phyloP scores from a whole-genome alignment of 2,113 vertebrate species.

The Rhynchomys soricoides region DNA sequence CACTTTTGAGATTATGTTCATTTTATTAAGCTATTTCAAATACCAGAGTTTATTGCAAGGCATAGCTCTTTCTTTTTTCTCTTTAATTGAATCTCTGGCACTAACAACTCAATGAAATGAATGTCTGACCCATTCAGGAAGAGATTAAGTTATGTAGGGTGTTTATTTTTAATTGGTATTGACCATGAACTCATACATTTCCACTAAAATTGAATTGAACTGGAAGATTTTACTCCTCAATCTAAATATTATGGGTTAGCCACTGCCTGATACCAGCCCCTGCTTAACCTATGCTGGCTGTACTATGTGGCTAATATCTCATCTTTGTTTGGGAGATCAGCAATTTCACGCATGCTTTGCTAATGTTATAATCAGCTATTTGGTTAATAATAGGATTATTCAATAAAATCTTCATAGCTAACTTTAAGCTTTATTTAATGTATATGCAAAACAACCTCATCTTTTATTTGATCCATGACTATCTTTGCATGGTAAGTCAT shows the following conservation, averaged over 20 bases:
- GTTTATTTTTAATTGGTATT: slow-evolving; percentile 78
- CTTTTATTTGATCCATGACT: neutral
- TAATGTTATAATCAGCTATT: neutral
- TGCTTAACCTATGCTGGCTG: neutral
- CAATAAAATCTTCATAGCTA: neutral
- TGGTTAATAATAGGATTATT: slow-evolving; percentile 2
- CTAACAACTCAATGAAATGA: slow-evolving; percentile 78
- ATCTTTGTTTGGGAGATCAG: neutral
- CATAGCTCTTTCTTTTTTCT: slow-evolving; percentile 63
- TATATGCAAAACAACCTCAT: neutral
- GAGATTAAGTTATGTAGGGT: slow-evolving; percentile 59
- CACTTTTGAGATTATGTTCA: slow-evolving; percentile 76
- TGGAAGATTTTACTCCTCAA: slow-evolving; percentile 52
- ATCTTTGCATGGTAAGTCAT: neutral
- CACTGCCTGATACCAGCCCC: neutral
- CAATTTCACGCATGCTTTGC: neutral
- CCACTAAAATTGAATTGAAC: slow-evolving; percentile 59
- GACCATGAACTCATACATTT: slow-evolving; percentile 64
- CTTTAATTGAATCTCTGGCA: slow-evolving; percentile 80
- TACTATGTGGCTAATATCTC: neutral
- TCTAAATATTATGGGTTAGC: slow-evolving; percentile 56
- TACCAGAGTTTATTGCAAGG: slow-evolving; percentile 79
- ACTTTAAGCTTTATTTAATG: neutral
- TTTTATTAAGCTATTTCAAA: slow-evolving; percentile 85
- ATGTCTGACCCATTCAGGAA: slow-evolving; percentile 70